Base-by-base conservation (phyloP, 2,888 invertebrate genomes). In the Drosophila formosana region DNA sequence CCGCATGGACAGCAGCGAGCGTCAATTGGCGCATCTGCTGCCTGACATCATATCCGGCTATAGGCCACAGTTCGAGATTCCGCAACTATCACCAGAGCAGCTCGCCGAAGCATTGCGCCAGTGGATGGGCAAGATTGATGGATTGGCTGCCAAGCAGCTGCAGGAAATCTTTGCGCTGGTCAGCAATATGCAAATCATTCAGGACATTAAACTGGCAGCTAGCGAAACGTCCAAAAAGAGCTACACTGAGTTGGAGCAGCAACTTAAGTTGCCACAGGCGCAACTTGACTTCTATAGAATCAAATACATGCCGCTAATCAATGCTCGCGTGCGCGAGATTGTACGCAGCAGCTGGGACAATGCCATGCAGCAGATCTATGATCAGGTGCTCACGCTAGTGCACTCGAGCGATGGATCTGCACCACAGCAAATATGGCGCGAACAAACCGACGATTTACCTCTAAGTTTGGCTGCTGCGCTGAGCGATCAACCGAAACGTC, bases 231-330 rank as follows among this genome's bases (percentile, higher is more conserved):
- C 94, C 2, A 94, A 95, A 0, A 89, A 93, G 43, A 94, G 95
- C 82, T 96, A 96, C 95, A 92, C 93, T 3, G 89, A 92, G 8
- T 94, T 96, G 45, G 95, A 95, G 89, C 91, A 93, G 11, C 93
- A 94, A 3, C 92, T 95, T 0, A 93, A 94, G 63, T 92, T 96
- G n/a, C 93, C 93, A 3, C 91, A 91, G 5, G 91, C 92, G 39
- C 78, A 87, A 23, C 91, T 94, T 23, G 95, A 95, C 75, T 95
- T 96, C 6, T 97, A 96, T 95, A 94, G 94, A 43, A 93, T 94
- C 72, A 95, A 95, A 88, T 96, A 96, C 92, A 95, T 96, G 90
- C 95, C 95, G 0, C 91, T 96, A 6, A 93, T 97, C 34, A 96
- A 96, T n/a, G 92, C 94, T 39, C 93, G 96, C 43, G 95, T 95